Conservation (phyloP, 2,797 vertebrate species). For the Xenentodon cancila region DNA sequence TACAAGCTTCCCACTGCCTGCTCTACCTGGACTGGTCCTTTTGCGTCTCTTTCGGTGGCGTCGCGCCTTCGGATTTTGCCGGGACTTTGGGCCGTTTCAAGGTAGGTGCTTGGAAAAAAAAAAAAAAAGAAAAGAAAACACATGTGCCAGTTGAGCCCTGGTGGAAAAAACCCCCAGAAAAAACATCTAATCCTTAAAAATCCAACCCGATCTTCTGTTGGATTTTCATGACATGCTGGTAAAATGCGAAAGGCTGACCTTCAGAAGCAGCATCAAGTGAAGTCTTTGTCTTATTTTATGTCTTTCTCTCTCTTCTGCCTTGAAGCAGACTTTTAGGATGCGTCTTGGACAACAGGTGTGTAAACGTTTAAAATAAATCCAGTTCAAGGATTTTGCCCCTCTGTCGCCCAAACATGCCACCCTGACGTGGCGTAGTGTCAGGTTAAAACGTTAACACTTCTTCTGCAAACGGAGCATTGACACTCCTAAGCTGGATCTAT, state of each 20-base stretch:
- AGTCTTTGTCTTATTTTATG: no score
- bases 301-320: no score
- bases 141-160: background rate
- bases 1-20: slow-evolving; percentile 72
- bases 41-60: slow-evolving; percentile 52
- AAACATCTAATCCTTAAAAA: no score
- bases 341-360: slow-evolving; percentile 6
- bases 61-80: slow-evolving; percentile 45
- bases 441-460: slow-evolving; percentile 10
- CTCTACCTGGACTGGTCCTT: slow-evolving; percentile 69
- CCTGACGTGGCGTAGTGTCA: slow-evolving; percentile 2
- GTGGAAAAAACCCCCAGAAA: no score
- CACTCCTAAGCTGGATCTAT: no score
- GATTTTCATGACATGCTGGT: no score
- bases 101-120: slow-evolving; percentile 59
- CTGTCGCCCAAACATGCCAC: no score
- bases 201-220: no score
- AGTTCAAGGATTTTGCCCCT: no score
- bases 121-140: slow-evolving; percentile 30
- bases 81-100: slow-evolving; percentile 27
- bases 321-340: slow-evolving; percentile 10
- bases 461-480: no score
- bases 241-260: slow-evolving; percentile 23
- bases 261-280: background rate
- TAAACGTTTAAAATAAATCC: background rate